Evolutionary conservation across 2,797 vertebrate genomes (phyloP).

Genomic region (Pogoniulus pusillus): DNA sequence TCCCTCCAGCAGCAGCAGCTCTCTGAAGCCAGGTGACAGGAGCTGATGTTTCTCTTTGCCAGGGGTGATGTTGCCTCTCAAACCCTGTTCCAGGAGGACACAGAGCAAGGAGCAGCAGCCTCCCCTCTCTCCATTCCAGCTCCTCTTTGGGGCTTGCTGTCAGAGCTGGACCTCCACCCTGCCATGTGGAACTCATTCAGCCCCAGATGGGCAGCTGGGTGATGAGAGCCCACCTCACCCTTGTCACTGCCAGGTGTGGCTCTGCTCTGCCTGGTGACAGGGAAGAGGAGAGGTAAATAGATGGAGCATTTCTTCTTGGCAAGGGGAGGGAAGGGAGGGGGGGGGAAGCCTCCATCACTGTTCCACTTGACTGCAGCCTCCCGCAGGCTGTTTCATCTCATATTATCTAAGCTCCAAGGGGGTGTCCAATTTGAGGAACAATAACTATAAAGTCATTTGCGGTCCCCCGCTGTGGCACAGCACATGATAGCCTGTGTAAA

Average conservation of each 20-base stretch:
- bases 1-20: background rate
- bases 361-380: conserved; percentile 57
- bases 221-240: background rate
- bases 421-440: conserved; percentile 73
- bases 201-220: accelerated
- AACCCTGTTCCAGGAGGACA: background rate
- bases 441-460: conserved; percentile 72
- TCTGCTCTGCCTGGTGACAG: background rate
- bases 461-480: conserved; percentile 55
- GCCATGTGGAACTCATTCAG: background rate
- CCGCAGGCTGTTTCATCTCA: conserved; percentile 69
- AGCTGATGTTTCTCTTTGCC: conserved; percentile 23
- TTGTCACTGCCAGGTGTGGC: background rate
- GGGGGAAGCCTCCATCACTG: background rate
- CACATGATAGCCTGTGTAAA: conserved; percentile 30
- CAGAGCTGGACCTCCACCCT: background rate
- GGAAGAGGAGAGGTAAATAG: conserved; percentile 5
- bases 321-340: background rate
- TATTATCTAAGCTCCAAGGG: conserved; percentile 67
- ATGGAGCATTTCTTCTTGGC: background rate
- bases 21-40: conserved; percentile 1
- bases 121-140: background rate
- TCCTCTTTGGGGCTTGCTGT: background rate
- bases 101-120: background rate
- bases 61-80: background rate